Base-by-base conservation (phyloP, 1,140 invertebrate genomes). In the Eumaeus atala region DNA sequence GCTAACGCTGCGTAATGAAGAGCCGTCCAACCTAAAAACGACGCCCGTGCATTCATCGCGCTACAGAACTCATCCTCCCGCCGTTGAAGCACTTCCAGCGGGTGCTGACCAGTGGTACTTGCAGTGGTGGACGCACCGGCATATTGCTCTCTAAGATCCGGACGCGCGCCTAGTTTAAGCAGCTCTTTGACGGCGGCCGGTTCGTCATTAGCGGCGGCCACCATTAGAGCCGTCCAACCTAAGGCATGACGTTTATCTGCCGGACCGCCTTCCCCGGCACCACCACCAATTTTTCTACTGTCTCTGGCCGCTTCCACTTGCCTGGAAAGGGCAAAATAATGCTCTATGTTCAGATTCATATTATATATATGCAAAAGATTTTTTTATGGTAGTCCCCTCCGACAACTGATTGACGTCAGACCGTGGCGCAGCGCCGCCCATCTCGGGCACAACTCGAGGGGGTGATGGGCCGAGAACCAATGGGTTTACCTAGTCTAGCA, bases 1-100 rank as follows among this genome's bases (percentile, higher is more conserved):
- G 91, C 88, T 33, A 98, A 83, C 40, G 93, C 94, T 12, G 96
- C 95, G 89, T 98, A 98, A 83, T 97, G 96, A 40, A 98, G 88
- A 42, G 96, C 91, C 51, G 96, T 97, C 81, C 95, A 97, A 14
- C 95, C 96, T 58, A 91, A 88, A 75, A 96, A 97, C 9, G 91
- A 92, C 0, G 93, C 94, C 67, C 90, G 89, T 58, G 88, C 92
- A 67, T 93, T 95, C 55, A 97, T 88, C 18, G 89, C 73, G 62
- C 92, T 89, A 66, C 91, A 93, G 80, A 97, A 98, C 76, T 96
- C 94, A 42, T 94, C 92, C 71, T 96, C 94, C 55, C 95, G 86
- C 28, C 87, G 88, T 53, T 91, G 83, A 48, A 94, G 71, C 10
- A 95, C 91, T 75, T 93, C 91, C n/a, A 92, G 66, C 9, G 91